Base-by-base conservation (phyloP, 2,888 invertebrate species). In the Autographa gamma region DNA sequence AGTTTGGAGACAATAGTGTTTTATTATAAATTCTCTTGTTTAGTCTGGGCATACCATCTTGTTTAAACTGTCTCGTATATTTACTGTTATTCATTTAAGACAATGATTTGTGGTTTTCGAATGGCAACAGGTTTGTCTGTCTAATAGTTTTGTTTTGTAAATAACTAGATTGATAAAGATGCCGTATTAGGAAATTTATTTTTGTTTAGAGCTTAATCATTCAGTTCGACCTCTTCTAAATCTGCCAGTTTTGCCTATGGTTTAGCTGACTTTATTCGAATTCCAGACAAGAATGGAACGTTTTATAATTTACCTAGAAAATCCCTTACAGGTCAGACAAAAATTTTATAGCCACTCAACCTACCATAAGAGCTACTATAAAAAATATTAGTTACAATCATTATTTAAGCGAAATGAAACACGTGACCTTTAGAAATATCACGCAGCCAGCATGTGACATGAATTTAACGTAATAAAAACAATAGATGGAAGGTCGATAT, bases 391-490 rank as follows among this genome's bases (percentile, higher is more conserved):
- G 48, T 48, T 48, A 13, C 54, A 56, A 56, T 25, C 25, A 25
- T 56, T n/a, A 56, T 56, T 56, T 11, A 25, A 19, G 54, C 54
- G 13, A 59, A 60, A n/a, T 58, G 58, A 13, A 63, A 19, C 68
- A 77, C 71, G 41, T 77, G 75, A 56, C 60, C 69, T 69, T 60
- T 32, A 31, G 61, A 66, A 69, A 64, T 66, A 65, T 69, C 79
- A 76, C 80, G 71, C 67, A 70, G 62, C 54, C 63, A 69, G 60
- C 61, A 68, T 64, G 62, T 74, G 76, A 60, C 60, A 31, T 75
- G 66, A 74, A 75, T 78, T 77, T 76, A 66, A 77, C 74, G 65
- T 71, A 77, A 69, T 77, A 54, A 64, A 77, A 71, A 67, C 74
- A 77, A 77, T 77, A 59, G 16, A 77, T 63, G 68, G 71, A 66